phyloP scores from a whole-genome alignment of 2,113 vertebrate genomes.

The Hippocampus guttulatus region DNA sequence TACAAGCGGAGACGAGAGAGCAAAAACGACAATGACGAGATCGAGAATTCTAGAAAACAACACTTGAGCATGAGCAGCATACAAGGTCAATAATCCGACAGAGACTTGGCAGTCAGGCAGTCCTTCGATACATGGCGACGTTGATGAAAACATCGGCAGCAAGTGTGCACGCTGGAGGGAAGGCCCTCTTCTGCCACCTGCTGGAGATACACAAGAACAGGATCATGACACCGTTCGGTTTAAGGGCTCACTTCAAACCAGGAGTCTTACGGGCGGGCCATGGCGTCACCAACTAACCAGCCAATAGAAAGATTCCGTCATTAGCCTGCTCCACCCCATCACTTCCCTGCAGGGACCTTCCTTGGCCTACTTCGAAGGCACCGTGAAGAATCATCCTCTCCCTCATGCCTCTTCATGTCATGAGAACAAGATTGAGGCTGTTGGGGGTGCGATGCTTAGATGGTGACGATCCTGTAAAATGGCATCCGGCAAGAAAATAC shows the following conservation, averaged over 20 bases:
- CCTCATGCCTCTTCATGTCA: conserved; percentile 37
- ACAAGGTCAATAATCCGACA: too few relatives aligned
- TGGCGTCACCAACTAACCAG: not conserved
- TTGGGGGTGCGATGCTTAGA: conserved; percentile 35
- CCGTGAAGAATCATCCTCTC: conserved; percentile 63
- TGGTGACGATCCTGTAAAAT: conserved; percentile 43
- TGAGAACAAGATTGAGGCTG: conserved; percentile 53
- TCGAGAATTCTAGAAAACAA: too few relatives aligned
- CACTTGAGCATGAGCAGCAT: too few relatives aligned
- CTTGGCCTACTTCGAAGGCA: conserved; percentile 70
- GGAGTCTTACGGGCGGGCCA: conserved; percentile 14
- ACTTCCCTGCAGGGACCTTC: conserved; percentile 46
- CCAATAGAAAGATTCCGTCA: conserved; percentile 43
- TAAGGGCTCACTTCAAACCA: conserved; percentile 15
- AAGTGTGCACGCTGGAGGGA: too few relatives aligned
- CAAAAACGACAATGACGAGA: too few relatives aligned
- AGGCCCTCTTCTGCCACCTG: too few relatives aligned
- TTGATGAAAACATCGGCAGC: too few relatives aligned
- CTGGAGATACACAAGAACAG: too few relatives aligned
- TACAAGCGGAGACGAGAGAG: too few relatives aligned
- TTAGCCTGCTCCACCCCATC: conserved; percentile 15
- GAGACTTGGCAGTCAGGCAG: too few relatives aligned
- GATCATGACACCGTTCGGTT: not conserved
- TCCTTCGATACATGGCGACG: too few relatives aligned
- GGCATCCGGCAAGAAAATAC: conserved; percentile 26